Percentiles rank a stretch among this genome's conserved stretches.
Conservation (phyloP, 2,888 invertebrate genomes). For the Lasius platythorax region DNA sequence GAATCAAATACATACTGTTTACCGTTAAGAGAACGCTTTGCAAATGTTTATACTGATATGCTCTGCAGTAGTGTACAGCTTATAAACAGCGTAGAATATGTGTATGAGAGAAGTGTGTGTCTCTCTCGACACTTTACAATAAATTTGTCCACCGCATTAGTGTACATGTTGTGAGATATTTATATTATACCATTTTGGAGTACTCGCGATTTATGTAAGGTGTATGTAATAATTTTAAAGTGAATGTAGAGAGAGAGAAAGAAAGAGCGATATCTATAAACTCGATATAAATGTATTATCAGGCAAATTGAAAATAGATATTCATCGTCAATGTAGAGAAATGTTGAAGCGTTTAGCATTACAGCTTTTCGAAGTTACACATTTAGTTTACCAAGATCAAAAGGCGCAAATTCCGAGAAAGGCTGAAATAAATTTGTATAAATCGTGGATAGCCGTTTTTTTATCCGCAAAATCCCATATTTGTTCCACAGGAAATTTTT, state of each 20-base stretch:
- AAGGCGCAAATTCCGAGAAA: slow-evolving; percentile 31
- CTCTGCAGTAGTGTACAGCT: slow-evolving; percentile 45
- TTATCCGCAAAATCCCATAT: slow-evolving; percentile 78
- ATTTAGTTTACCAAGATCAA: slow-evolving; percentile 33
- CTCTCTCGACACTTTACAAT: slow-evolving; percentile 35
- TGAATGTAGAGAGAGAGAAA: slow-evolving; percentile 2
- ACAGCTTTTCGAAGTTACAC: slow-evolving; percentile 31
- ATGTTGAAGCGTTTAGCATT: slow-evolving; percentile 44
- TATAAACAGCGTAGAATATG: slow-evolving; percentile 16
- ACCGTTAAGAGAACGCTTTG: slow-evolving; percentile 26
- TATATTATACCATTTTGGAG: slow-evolving; percentile 25
- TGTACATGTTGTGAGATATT: slow-evolving; percentile 30
- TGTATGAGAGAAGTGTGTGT: slow-evolving; percentile 1
- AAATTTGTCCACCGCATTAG: slow-evolving; percentile 45
- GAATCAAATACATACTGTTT: slow-evolving; percentile 43
- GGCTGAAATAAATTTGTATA: slow-evolving; percentile 66
- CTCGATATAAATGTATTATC: slow-evolving; percentile 38
- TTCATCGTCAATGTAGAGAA: slow-evolving; percentile 33
- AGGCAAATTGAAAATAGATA: slow-evolving; percentile 32
- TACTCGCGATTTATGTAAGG: slow-evolving; percentile 9
- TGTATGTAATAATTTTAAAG: slow-evolving; percentile 12
- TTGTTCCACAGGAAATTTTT: slow-evolving; percentile 71
- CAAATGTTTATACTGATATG: slow-evolving; percentile 49
- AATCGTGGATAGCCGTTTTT: slow-evolving; percentile 70
- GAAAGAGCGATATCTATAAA: neutral